Conservation (phyloP, 2,113 vertebrate species). For the Butastur rufipennis region DNA sequence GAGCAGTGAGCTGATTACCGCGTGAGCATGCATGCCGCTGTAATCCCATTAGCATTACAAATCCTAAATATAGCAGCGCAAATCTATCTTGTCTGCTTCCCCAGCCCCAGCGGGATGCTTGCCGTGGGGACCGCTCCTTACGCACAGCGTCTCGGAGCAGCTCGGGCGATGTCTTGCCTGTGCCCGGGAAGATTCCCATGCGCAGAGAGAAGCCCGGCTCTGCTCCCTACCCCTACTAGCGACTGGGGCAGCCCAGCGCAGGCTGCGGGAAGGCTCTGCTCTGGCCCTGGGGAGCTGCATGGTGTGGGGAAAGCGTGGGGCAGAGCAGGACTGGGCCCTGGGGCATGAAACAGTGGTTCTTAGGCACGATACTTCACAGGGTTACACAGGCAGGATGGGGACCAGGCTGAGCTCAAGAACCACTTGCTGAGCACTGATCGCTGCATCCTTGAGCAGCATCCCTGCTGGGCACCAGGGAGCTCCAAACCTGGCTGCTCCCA, state of each 20-base stretch:
- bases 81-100: slow-evolving; percentile 28
- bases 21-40: background rate
- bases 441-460: background rate
- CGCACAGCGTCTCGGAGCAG: background rate
- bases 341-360: background rate
- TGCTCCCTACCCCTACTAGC: background rate
- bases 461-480: rapidly evolving
- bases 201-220: background rate
- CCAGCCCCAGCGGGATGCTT: background rate
- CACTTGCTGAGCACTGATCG: background rate
- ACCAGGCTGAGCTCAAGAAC: background rate
- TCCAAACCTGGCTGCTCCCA: background rate
- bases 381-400: background rate
- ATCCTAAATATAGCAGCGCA: slow-evolving; percentile 53
- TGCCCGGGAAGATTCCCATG: background rate
- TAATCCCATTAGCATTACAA: slow-evolving; percentile 56
- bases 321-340: background rate
- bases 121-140: background rate
- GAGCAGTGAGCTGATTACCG: slow-evolving; percentile 45
- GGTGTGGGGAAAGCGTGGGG: background rate
- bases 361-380: background rate
- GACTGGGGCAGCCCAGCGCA: background rate
- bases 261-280: background rate
- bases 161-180: background rate
- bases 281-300: background rate